Base-by-base conservation (phyloP, 2,888 invertebrate genomes). In the Watsonalla binaria region DNA sequence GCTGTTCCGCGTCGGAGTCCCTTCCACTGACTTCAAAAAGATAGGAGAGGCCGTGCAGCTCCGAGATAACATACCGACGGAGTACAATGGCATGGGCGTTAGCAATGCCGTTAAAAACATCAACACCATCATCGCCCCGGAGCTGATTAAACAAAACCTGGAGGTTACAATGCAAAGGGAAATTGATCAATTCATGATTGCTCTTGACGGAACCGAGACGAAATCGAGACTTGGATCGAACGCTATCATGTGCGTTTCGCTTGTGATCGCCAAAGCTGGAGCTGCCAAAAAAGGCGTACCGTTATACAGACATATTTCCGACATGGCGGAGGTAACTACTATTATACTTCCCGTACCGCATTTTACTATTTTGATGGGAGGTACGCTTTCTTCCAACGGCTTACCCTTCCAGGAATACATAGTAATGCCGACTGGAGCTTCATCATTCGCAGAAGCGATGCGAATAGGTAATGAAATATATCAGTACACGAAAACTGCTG, bases 351-450 rank as follows among this genome's bases (percentile, higher is more conserved):
- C 99, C 5, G 97, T 98, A 4, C 99, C 99, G 14, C 98, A 99
- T 51, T 98, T 99, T 84, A 99, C 98, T 75, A 97, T 99, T 13
- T 96, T 99, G 84, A 99, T 98, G 70, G 99, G 99, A 53, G 99
- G 99, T 24, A 95, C 95, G 24, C 97, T 99, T 71, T 97, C 99
- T 64, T 98, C 98, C 55, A 99, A 99, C 88, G 98, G 97, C 76
- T 86, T 98, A 67, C 97, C 97, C 53, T 97, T 98, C 94, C 97
- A 97, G 86, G 98, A 98, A 86, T 98, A 98, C 88, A 95, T 95
- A 93, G 95, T 98, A 66, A 92, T 99, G 68, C 98, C 98, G 33
- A 96, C 96, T 51, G 98, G 99, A 39, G 99, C 99, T 11, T 76
- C 92, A 4, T 95, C 94, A 45, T 99, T 99, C 90, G 93, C 94